Conservation (phyloP, 2,797 vertebrate species). For the Cossypha caffra region DNA sequence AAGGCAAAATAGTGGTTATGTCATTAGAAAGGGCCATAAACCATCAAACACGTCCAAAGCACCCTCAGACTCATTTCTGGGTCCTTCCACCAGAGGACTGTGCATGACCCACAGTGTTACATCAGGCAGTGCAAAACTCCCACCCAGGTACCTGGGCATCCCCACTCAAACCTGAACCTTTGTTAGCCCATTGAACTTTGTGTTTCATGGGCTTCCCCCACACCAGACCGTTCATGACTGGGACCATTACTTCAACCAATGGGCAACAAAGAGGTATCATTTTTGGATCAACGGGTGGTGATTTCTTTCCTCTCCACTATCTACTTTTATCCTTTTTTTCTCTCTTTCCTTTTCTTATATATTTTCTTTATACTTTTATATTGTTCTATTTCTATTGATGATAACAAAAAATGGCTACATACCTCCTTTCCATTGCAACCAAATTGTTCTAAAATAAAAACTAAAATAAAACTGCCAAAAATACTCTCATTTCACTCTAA, state of each 20-base stretch:
- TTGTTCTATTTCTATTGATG: not conserved
- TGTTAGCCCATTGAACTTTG: not conserved
- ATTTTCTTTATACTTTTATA: not conserved
- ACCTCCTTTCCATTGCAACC: not conserved
- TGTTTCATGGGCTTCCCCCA: accelerated
- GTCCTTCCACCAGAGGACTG: not conserved
- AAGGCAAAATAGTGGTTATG: not conserved
- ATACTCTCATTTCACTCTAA: not conserved
- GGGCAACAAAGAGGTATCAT: not conserved
- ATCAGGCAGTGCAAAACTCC: not conserved
- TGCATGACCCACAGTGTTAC: not conserved
- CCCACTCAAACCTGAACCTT: accelerated
- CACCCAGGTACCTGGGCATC: no score
- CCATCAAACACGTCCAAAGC: not conserved
- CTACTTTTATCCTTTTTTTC: not conserved
- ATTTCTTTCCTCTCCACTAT: not conserved
- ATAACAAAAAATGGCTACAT: accelerated
- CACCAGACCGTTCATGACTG: not conserved
- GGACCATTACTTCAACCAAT: accelerated
- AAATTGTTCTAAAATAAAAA: not conserved
- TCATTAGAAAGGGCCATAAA: not conserved
- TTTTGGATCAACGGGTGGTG: accelerated
- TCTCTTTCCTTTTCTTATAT: not conserved
- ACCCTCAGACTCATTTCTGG: not conserved
- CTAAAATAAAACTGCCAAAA: not conserved